Evolutionary conservation across 92 coral and sea anemone genomes (phyloP).

Genomic region (Chrysogorgia sp.): DNA sequence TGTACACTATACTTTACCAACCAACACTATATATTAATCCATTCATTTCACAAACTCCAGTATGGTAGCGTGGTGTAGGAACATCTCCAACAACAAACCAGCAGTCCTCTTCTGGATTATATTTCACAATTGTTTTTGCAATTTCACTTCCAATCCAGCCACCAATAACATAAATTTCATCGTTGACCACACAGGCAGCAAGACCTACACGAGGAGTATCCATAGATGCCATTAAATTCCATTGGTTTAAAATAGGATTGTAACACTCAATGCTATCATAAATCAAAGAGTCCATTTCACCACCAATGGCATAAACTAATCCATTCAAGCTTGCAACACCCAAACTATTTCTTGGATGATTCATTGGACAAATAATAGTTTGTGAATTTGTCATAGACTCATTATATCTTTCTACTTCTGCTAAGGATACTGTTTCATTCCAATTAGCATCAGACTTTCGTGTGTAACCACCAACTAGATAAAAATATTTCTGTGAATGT

Average conservation of each 20-base stretch:
- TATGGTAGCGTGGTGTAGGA: conserved; percentile 79
- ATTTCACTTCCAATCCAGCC: conserved; percentile 98
- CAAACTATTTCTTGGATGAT: conserved; percentile 76
- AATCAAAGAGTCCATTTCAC: conserved; percentile 90
- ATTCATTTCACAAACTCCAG: conserved; percentile 80
- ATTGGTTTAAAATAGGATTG: conserved; percentile 75
- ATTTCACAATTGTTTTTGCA: conserved; percentile 80
- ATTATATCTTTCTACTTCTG: conserved; percentile 82
- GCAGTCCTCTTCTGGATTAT: conserved; percentile 75
- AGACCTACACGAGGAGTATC: conserved; percentile 79
- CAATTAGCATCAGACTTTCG: conserved; percentile 76
- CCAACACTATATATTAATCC: conserved; percentile 86
- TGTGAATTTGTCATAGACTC: conserved; percentile 68
- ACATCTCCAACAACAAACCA: conserved; percentile 87
- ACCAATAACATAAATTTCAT: conserved; percentile 88
- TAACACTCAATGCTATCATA: conserved; percentile 90
- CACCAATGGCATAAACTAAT: conserved; percentile 85
- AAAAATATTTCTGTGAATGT: conserved; percentile 85
- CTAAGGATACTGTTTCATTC: conserved; percentile 81
- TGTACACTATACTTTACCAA: no score
- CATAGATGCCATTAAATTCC: conserved; percentile 77
- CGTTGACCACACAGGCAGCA: conserved; percentile 90
- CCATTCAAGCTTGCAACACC: conserved; percentile 77
- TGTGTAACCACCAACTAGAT: conserved; percentile 84
- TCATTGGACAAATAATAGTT: conserved; percentile 64